Conservation (phyloP, 2,888 invertebrate species). For the Aelia acuminata region DNA sequence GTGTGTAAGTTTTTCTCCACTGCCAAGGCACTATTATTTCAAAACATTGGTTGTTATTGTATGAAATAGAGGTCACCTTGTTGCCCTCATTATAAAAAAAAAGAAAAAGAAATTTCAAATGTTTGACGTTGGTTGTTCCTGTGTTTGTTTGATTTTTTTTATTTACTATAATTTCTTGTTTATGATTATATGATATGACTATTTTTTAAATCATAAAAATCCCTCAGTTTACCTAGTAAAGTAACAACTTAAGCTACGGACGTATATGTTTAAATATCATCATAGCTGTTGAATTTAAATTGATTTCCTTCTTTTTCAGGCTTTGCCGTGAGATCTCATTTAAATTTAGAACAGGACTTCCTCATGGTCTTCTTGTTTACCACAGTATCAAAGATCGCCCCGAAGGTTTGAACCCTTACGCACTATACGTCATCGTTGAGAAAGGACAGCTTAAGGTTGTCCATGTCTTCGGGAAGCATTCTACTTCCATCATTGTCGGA, state of each 20-base stretch:
- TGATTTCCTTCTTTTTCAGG: conserved; percentile 71
- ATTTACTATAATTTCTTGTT: too few species aligned
- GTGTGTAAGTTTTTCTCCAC: too few species aligned
- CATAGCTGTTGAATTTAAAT: background rate
- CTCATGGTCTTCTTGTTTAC: conserved; percentile 89
- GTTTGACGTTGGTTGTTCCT: too few species aligned
- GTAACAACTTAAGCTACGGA: background rate
- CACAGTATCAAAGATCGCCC: conserved; percentile 90
- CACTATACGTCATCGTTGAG: conserved; percentile 91
- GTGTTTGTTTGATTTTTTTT: too few species aligned
- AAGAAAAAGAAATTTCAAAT: too few species aligned
- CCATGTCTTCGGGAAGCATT: conserved; percentile 90
- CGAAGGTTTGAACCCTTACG: conserved; percentile 87
- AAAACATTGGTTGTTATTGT: too few species aligned
- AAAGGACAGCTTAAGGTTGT: conserved; percentile 93
- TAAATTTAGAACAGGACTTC: conserved; percentile 88
- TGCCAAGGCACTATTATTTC: too few species aligned
- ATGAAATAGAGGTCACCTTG: too few species aligned
- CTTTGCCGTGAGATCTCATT: conserved; percentile 90
- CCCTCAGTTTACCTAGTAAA: too few species aligned
- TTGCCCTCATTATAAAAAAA: too few species aligned
- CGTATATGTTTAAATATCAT: background rate
- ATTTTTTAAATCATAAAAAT: too few species aligned
- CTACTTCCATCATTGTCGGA: conserved; percentile 88
- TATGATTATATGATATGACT: too few species aligned